These are phyloP conservation scores for Glossophaga mutica DNA, from an alignment of 2,797 vertebrate species.

Conservation along the genomic window DNA sequence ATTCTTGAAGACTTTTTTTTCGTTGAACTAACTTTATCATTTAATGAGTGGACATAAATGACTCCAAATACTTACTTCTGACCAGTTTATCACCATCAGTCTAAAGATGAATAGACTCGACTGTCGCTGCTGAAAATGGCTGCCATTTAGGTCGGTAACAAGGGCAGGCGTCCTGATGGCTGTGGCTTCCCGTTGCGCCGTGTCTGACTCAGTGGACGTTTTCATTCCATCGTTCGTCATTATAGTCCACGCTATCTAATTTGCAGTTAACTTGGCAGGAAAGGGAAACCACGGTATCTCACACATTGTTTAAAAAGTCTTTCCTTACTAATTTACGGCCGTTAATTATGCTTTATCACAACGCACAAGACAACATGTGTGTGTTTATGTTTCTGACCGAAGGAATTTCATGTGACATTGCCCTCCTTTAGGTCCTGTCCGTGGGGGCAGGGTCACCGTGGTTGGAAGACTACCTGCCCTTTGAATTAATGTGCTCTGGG, in stretches of 20 bases:
- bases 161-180: background rate
- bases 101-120: background rate
- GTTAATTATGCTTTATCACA: background rate
- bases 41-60: background rate
- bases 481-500: background rate
- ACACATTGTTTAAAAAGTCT: background rate
- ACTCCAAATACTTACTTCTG: background rate
- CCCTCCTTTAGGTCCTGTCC: rapidly evolving
- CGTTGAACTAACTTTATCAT: background rate
- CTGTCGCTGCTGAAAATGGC: background rate
- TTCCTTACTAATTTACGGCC: background rate
- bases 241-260: background rate
- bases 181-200: background rate
- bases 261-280: background rate
- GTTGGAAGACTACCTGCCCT: background rate
- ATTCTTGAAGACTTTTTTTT: background rate
- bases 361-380: background rate
- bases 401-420: background rate
- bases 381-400: background rate
- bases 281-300: background rate
- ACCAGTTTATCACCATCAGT: background rate
- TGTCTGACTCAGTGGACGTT: background rate
- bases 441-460: too few species aligned
- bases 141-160: background rate
- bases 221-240: background rate